These are phyloP conservation scores for Spinus pinus DNA, from an alignment of 2,797 vertebrate species.

Conservation along the genomic window DNA sequence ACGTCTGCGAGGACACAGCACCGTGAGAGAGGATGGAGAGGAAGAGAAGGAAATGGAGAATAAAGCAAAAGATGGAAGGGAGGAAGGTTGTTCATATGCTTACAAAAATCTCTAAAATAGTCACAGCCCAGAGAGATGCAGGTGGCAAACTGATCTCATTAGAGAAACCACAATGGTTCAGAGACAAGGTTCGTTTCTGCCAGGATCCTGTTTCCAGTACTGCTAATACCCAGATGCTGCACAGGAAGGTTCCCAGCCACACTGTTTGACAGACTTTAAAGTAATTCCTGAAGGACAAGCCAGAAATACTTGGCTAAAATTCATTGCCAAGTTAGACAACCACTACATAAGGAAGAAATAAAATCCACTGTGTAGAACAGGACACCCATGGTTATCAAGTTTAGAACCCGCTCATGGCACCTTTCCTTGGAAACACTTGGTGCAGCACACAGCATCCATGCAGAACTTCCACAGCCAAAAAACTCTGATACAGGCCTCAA, in stretches of 20 bases:
- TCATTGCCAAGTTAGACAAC: background rate
- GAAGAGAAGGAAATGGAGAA: constrained; percentile 38
- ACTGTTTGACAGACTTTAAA: background rate
- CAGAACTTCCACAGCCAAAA: background rate
- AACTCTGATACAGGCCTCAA: background rate
- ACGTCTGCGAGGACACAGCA: background rate
- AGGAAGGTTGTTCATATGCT: constrained; percentile 9
- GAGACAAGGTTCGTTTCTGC: background rate
- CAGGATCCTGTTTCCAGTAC: constrained; percentile 13
- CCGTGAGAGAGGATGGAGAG: background rate
- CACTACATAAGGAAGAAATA: background rate
- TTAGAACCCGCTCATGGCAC: background rate
- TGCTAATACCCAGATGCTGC: background rate
- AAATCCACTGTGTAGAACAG: background rate
- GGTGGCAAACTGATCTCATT: constrained; percentile 38
- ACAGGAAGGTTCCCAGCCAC: background rate
- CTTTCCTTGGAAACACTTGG: background rate
- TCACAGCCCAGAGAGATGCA: background rate
- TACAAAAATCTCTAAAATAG: constrained; percentile 26
- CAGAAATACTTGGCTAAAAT: background rate
- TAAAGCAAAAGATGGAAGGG: constrained; percentile 33
- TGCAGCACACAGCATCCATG: background rate
- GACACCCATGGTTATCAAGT: background rate
- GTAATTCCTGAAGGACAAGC: background rate
- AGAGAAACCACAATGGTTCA: constrained; percentile 20